phyloP scores from a whole-genome alignment of 2,797 vertebrate species.

The Threskiornis aethiopicus region DNA sequence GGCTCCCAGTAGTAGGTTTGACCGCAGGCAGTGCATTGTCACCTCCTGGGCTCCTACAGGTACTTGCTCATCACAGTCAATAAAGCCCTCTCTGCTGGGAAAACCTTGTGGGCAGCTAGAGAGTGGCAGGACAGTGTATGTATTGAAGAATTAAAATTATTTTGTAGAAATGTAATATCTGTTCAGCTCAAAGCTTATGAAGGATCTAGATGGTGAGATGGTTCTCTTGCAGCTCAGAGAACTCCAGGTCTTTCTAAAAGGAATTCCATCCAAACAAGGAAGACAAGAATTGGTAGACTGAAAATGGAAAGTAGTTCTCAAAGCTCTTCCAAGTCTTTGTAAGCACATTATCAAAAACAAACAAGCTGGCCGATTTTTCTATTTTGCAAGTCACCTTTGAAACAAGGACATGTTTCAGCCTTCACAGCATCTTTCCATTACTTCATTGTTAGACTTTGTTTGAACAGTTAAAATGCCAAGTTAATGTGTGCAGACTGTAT shows the following conservation, averaged over 20 bases:
- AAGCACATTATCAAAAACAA: neutral
- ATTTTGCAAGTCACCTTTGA: neutral
- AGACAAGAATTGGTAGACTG: neutral
- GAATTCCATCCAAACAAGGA: neutral
- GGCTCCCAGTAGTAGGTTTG: neutral
- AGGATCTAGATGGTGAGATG: neutral
- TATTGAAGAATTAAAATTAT: neutral
- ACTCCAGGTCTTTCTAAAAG: neutral
- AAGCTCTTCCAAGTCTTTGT: neutral
- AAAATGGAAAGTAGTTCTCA: neutral
- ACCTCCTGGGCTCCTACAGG: neutral
- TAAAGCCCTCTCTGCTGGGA: neutral
- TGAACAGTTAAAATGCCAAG: neutral
- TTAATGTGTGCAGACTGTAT: neutral
- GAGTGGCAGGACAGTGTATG: neutral
- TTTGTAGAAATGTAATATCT: neutral
- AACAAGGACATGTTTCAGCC: neutral
- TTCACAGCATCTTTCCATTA: neutral
- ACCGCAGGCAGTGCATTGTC: neutral
- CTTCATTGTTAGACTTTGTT: slow-evolving; percentile 18
- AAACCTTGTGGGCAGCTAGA: neutral
- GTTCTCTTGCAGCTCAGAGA: neutral
- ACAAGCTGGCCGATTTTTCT: neutral
- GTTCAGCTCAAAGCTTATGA: neutral
- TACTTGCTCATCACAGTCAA: neutral